Percentiles rank a stretch among this genome's conserved stretches.
These are phyloP conservation scores for Gymnoscelis rufifasciata DNA, from an alignment of 2,888 invertebrate species.

Conservation along the genomic window DNA sequence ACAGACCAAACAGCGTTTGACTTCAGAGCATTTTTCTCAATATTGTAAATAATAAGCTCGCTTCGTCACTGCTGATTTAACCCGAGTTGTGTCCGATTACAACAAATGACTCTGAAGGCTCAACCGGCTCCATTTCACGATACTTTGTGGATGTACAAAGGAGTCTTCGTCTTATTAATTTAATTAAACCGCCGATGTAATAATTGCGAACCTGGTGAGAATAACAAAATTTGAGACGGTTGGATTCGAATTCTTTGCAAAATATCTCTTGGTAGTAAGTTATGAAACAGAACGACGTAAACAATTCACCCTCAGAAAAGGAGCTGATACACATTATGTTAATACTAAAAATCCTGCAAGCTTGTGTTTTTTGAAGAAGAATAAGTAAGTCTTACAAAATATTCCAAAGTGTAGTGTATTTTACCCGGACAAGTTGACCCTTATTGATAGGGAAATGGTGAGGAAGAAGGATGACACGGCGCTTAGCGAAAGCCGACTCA, in stretches of 20 bases:
- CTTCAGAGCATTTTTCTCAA: conserved; percentile 27
- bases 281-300: no score
- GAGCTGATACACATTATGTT: background rate
- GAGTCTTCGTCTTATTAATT: conserved; percentile 13
- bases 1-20: conserved; percentile 16
- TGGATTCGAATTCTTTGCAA: background rate
- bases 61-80: conserved; percentile 28
- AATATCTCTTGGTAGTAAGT: background rate
- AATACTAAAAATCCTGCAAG: background rate
- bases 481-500: conserved; percentile 60
- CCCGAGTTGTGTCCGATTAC: conserved; percentile 27
- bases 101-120: conserved; percentile 21
- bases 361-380: background rate
- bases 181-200: background rate
- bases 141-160: conserved; percentile 20
- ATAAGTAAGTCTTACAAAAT: background rate
- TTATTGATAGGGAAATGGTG: conserved; percentile 20
- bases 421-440: conserved; percentile 13
- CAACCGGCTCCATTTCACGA: conserved; percentile 21
- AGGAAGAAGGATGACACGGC: conserved; percentile 48
- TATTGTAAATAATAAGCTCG: conserved; percentile 26
- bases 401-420: conserved; percentile 2
- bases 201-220: background rate
- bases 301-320: no score
- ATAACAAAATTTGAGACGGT: background rate